Conservation (phyloP, 2,113 vertebrate genomes). For the Tachycineta bicolor region DNA sequence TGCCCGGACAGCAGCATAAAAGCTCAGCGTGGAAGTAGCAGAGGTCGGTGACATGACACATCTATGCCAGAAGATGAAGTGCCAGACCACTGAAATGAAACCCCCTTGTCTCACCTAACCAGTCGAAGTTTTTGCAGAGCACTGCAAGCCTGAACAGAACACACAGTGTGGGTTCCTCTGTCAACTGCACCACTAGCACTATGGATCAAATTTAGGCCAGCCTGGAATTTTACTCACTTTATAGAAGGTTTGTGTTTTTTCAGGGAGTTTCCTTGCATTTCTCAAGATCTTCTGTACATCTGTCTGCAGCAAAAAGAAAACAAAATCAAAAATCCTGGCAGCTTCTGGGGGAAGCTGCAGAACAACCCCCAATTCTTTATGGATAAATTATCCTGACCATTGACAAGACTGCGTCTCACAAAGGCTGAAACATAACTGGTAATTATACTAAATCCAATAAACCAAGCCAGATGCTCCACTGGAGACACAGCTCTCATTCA, state of each 20-base stretch:
- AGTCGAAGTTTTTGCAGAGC: not conserved
- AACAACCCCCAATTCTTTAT: not conserved
- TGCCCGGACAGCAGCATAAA: not conserved
- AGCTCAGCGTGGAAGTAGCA: not conserved
- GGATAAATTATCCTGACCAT: not conserved
- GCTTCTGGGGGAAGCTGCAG: not conserved
- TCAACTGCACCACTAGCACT: not conserved
- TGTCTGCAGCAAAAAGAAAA: slow-evolving; percentile 77
- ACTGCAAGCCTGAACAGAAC: not conserved
- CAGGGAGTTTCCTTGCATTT: slow-evolving; percentile 96
- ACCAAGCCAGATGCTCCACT: slow-evolving; percentile 23
- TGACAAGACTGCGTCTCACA: slow-evolving; percentile 3
- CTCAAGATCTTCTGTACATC: slow-evolving; percentile 99
- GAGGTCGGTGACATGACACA: not conserved
- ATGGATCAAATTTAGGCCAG: not conserved
- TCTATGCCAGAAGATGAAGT: not conserved
- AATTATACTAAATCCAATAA: slow-evolving; percentile 46
- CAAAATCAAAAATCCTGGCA: not conserved
- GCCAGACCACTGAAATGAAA: not conserved
- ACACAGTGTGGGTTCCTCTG: not conserved
- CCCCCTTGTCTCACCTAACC: not conserved
- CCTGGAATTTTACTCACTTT: slow-evolving; percentile 80
- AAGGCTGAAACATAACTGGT: not conserved
- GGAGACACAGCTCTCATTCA: slow-evolving; percentile 4
- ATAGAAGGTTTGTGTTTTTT: slow-evolving; percentile 98